These are phyloP conservation scores for Acanthosoma haemorrhoidale DNA, from an alignment of 2,888 invertebrate species.

Conservation along the genomic window DNA sequence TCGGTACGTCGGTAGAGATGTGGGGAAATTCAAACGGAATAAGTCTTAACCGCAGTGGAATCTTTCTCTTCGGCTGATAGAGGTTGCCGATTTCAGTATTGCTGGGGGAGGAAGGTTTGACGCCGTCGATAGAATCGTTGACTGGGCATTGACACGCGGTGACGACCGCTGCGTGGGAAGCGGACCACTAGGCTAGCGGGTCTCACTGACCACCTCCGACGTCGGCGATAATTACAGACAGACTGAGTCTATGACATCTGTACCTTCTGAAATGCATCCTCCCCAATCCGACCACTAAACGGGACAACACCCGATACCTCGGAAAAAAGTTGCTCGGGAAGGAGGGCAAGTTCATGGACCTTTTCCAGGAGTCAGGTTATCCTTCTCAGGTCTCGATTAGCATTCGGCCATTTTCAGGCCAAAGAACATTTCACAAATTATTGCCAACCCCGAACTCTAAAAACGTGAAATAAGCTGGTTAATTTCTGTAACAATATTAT, in stretches of 20 bases:
- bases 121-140: neutral
- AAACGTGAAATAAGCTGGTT: too few relatives aligned
- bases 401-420: too few relatives aligned
- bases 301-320: conserved; percentile 4
- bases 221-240: neutral
- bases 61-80: too few relatives aligned
- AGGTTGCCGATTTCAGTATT: too few relatives aligned
- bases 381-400: too few relatives aligned
- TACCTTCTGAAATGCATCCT: conserved; percentile 1
- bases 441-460: too few relatives aligned
- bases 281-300: neutral
- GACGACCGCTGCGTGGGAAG: conserved; percentile 5
- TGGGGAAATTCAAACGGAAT: too few relatives aligned
- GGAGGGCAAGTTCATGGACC: conserved; percentile 5
- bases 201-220: neutral
- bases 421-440: too few relatives aligned
- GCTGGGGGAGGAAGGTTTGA: neutral
- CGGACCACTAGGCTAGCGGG: conserved; percentile 12
- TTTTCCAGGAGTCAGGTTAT: neutral
- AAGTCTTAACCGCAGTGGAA: too few relatives aligned
- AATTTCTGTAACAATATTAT: too few relatives aligned
- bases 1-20: too few relatives aligned
- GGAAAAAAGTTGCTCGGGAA: neutral
- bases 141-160: conserved; percentile 1
- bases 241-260: neutral